Evolutionary conservation across 2,113 vertebrate species (phyloP).

Genomic region (Macroglossus sobrinus): DNA sequence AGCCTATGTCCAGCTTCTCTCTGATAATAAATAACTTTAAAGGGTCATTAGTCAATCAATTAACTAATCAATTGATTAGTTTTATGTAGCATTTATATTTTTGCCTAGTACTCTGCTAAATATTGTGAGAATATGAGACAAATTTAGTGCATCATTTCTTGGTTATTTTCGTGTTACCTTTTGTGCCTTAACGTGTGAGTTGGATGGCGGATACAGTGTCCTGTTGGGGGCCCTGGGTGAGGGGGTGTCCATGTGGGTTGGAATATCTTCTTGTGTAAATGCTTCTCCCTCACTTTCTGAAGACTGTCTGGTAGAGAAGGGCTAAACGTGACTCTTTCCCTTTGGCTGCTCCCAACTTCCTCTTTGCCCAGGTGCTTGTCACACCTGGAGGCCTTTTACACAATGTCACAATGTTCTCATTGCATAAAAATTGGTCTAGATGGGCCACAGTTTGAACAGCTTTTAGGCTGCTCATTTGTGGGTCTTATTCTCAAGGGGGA

Average conservation of each 20-base stretch:
- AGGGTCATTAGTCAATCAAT: not conserved
- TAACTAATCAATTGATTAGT: not conserved
- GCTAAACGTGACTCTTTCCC: too few relatives aligned
- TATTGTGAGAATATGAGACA: not conserved
- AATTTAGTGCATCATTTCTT: not conserved
- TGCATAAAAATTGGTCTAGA: not conserved
- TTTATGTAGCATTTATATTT: not conserved
- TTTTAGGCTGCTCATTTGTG: not conserved
- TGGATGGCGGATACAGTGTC: not conserved
- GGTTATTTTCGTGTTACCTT: not conserved
- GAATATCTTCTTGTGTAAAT: not conserved
- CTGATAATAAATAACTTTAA: not conserved
- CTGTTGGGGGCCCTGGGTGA: fast-evolving
- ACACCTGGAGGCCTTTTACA: not conserved
- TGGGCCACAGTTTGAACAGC: not conserved
- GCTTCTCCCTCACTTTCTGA: not conserved
- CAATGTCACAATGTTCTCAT: not conserved
- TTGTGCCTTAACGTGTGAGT: not conserved
- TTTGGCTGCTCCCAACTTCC: not conserved
- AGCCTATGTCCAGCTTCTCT: not conserved
- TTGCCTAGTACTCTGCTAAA: not conserved
- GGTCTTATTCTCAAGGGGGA: not conserved
- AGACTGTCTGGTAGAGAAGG: not conserved
- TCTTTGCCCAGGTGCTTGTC: not conserved
- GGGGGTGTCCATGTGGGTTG: too few relatives aligned